Base-by-base conservation (phyloP, 2,888 invertebrate species). In the Gymnoscelis rufifasciata region DNA sequence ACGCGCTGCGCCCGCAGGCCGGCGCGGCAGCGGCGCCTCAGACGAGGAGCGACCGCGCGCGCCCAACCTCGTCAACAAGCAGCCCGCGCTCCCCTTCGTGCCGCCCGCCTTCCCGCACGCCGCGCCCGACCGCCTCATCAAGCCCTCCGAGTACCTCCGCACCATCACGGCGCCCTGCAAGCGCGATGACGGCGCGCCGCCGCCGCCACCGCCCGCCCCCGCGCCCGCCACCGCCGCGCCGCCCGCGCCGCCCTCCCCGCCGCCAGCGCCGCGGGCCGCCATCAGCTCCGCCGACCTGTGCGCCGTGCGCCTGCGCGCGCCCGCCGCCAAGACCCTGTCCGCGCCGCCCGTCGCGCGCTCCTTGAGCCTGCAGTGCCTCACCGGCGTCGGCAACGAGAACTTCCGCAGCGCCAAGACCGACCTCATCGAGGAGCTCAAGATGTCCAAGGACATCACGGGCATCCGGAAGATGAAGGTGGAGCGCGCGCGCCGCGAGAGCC, bases 381-480 rank as follows among this genome's bases (percentile, higher is more conserved):
- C 93, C 44, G 91, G 90, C 47, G 88, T 90, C 51, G 89, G 84
- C 30, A 38, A 35, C 8, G 94, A 94, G 54, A 91, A 92, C 35
- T 95, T 92, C 81, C 89, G 92, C 62, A 90, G 91, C 39, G 93
- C 92, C 54, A 96, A 95, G 78, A 94, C 93, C 15, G 96, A 97
- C 76, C 84, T 97, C 37, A 97, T 97, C 54, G 97, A 96, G 36
- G 97, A 97, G 71, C 83, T 97, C 51, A 97, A 97, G 79, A 92
- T 95, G 89, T 96, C 96, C 33, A 96, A 94, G 77, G 96, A 97
- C 73, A 95, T 97, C 53, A 94, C 95, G 1, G 97, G 97, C n/a
- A 96, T 97, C 43, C 95, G 94, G 79, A 97, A 97, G 78, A 82
- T 97, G 90, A 97, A 97, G 78, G 95, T 96, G 57, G 96, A 97